Base-by-base conservation (phyloP, 1,140 invertebrate genomes). In the Drosophila rhopaloa region DNA sequence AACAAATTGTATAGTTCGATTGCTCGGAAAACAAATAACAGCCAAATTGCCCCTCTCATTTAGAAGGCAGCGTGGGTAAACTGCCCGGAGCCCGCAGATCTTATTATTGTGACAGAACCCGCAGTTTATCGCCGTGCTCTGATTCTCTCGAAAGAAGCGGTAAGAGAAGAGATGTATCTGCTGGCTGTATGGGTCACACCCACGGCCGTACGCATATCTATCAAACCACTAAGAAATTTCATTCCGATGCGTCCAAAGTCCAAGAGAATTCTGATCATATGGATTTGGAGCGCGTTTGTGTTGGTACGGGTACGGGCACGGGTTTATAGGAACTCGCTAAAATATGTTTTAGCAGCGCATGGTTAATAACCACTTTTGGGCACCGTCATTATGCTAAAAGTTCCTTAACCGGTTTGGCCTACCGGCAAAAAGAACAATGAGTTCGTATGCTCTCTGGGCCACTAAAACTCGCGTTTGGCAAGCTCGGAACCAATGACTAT, bases 171-270 rank as follows among this genome's bases (percentile, higher is more conserved):
- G 38, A 61, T 44, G 40, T 35, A 37, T 58, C 24, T 41, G 27
- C 38, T 51, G 44, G 27, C 29, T 84, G 60, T 37, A 35, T 48
- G n/a, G 37, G 8, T 53, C 59, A 88, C 50, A 40, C 35, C 19
- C 53, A 58, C 32, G 46, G 9, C 13, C 40, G 47, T 11, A 27
- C 53, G 71, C 57, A 43, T 47, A 79, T 81, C 81, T 82, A 82
- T 79, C 83, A 50, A 62, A 71, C 57, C 59, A 61, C 63, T 79
- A 88, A 83, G 83, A 88, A 83, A 86, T 88, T 88, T 86, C 79
- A 86, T 81, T 79, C 66, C 61, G 65, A 47, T 37, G 75, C 50
- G 83, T 82, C 66, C 83, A 86, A 86, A 86, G 83, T 86, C 83
- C 83, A 73, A 70, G 16, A 47, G 65, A 55, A 68, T 65, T 51